Conservation (phyloP, 2,888 invertebrate species). For the Galeopsomyia nigrocyanea region DNA sequence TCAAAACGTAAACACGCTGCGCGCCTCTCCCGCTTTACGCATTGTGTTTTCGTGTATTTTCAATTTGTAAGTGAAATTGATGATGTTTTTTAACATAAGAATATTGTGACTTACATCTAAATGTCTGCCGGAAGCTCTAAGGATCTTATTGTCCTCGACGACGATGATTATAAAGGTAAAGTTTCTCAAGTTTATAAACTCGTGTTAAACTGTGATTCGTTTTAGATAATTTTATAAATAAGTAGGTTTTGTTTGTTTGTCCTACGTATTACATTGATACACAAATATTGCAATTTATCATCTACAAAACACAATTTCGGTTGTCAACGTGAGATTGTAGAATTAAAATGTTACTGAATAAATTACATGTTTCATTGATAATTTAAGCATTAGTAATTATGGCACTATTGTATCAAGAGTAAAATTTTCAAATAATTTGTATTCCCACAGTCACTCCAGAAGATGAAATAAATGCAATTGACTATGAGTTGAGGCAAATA, state of each 20-base stretch:
- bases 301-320: too few species aligned
- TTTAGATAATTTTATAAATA: too few species aligned
- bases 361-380: too few species aligned
- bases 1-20: neutral
- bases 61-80: conserved; percentile 8
- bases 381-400: too few species aligned
- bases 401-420: too few species aligned
- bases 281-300: too few species aligned
- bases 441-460: conserved; percentile 57
- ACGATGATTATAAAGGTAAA: conserved; percentile 56
- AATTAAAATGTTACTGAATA: too few species aligned
- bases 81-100: neutral
- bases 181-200: conserved; percentile 27
- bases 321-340: too few species aligned
- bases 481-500: conserved; percentile 62
- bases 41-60: neutral
- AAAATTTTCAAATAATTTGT: neutral
- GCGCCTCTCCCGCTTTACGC: neutral
- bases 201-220: neutral
- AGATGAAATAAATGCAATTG: conserved; percentile 63
- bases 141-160: conserved; percentile 52
- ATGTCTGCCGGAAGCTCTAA: conserved; percentile 54
- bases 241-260: too few species aligned
- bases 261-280: neutral
- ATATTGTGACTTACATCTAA: conserved; percentile 25